Conservation (phyloP, 2,888 invertebrate species). For the Trissonchulus sp. region DNA sequence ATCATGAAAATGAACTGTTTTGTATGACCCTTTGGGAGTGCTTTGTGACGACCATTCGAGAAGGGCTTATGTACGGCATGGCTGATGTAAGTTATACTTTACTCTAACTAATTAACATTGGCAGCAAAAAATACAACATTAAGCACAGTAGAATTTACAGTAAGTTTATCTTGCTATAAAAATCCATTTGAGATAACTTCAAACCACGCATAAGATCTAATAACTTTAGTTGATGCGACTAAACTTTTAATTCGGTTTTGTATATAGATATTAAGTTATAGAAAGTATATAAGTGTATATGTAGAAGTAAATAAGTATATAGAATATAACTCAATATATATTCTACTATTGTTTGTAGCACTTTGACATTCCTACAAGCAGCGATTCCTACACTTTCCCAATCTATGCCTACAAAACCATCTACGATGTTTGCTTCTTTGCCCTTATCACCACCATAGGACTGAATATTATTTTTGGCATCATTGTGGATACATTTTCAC, state of each 20-base stretch:
- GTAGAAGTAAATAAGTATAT: too few relatives aligned
- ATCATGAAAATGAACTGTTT: conserved; percentile 50
- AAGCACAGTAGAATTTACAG: too few relatives aligned
- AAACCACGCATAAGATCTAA: too few relatives aligned
- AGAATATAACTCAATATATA: too few relatives aligned
- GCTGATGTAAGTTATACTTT: conserved; percentile 49
- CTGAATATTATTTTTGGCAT: conserved; percentile 56
- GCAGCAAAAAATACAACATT: too few relatives aligned
- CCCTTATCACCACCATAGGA: conserved; percentile 55
- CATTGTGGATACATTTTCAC: conserved; percentile 55
- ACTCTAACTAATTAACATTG: conserved; percentile 6
- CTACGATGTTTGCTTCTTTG: conserved; percentile 55
- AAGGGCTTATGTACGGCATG: conserved; percentile 53
- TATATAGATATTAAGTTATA: too few relatives aligned
- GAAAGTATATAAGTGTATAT: too few relatives aligned
- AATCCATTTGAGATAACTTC: too few relatives aligned
- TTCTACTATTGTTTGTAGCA: too few relatives aligned
- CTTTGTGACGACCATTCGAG: conserved; percentile 53
- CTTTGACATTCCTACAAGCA: conserved; percentile 37
- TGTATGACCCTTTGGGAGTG: conserved; percentile 54
- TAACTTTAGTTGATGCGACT: too few relatives aligned
- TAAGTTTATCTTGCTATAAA: too few relatives aligned
- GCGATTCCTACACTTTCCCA: conserved; percentile 44
- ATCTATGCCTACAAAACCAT: conserved; percentile 52
- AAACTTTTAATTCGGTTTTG: too few relatives aligned